Conservation (phyloP, 2,113 vertebrate genomes). For the Elanoides forficatus region DNA sequence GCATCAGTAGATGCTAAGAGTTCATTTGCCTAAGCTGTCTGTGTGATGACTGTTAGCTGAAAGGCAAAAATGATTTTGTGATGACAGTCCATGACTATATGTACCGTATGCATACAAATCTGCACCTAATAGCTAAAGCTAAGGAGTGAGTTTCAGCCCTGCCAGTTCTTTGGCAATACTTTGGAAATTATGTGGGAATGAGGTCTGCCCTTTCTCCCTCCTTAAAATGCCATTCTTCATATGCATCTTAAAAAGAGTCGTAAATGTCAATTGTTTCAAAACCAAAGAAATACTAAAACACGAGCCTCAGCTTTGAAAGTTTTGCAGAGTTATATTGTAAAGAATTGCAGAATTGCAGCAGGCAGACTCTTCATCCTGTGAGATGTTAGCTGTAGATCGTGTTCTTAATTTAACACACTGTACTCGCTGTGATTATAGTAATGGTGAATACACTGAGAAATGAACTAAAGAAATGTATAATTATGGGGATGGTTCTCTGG, state of each 20-base stretch:
- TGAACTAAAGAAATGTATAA: constrained; percentile 57
- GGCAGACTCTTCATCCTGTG: constrained; percentile 44
- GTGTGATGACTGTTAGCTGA: not conserved
- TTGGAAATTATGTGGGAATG: not conserved
- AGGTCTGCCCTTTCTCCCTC: not conserved
- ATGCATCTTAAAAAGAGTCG: not conserved
- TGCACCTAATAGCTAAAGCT: not conserved
- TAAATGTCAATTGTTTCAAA: constrained; percentile 31
- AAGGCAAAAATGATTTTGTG: not conserved
- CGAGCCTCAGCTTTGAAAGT: constrained; percentile 10
- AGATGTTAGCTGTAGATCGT: constrained; percentile 57
- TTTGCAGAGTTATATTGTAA: constrained; percentile 51
- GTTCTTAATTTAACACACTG: constrained; percentile 73
- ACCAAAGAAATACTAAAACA: constrained; percentile 12
- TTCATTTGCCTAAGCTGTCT: not conserved
- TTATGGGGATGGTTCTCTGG: constrained; percentile 61
- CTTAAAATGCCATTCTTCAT: not conserved
- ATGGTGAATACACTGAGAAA: constrained; percentile 63
- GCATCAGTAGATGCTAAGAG: not conserved
- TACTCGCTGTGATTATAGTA: constrained; percentile 64
- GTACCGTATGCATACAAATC: not conserved
- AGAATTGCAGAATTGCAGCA: constrained; percentile 45
- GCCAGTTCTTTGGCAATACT: not conserved
- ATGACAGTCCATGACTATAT: not conserved
- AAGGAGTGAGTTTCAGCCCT: not conserved